Conservation (phyloP, 1,140 invertebrate species). For the Pantala flavescens region DNA sequence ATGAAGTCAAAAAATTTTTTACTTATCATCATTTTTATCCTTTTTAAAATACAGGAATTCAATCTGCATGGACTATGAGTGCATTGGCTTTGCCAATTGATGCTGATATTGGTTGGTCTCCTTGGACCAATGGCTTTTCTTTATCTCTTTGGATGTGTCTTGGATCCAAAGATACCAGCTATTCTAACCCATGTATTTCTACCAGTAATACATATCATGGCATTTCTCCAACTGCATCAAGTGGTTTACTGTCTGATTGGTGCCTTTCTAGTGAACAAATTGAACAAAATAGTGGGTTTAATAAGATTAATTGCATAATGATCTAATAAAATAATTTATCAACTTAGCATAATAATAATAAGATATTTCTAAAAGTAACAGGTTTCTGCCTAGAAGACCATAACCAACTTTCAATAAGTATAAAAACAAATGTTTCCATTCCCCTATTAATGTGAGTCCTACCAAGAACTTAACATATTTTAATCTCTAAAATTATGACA, state of each 20-base stretch:
- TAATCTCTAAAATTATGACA: no score
- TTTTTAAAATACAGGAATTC: constrained; percentile 27
- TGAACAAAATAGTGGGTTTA: no score
- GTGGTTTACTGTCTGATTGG: constrained; percentile 37
- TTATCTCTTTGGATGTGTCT: constrained; percentile 42
- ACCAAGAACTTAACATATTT: no score
- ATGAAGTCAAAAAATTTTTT: no score
- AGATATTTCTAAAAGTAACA: no score
- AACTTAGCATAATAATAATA: no score
- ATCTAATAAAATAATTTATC: background rate
- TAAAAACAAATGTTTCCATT: no score
- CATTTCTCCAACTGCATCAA: constrained; percentile 24
- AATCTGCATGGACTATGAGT: constrained; percentile 41
- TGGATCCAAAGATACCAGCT: constrained; percentile 26
- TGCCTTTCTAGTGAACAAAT: constrained; percentile 35
- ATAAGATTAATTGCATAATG: no score
- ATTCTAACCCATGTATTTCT: background rate
- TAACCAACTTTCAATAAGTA: no score
- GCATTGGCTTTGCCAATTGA: constrained; percentile 40
- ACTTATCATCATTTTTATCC: background rate
- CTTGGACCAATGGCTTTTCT: constrained; percentile 51
- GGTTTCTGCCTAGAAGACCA: no score
- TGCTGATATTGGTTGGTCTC: constrained; percentile 41
- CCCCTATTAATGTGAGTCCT: no score
- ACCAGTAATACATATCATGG: constrained; percentile 13